Conservation (phyloP, 1,140 invertebrate genomes). For the Brachystomella parvula region DNA sequence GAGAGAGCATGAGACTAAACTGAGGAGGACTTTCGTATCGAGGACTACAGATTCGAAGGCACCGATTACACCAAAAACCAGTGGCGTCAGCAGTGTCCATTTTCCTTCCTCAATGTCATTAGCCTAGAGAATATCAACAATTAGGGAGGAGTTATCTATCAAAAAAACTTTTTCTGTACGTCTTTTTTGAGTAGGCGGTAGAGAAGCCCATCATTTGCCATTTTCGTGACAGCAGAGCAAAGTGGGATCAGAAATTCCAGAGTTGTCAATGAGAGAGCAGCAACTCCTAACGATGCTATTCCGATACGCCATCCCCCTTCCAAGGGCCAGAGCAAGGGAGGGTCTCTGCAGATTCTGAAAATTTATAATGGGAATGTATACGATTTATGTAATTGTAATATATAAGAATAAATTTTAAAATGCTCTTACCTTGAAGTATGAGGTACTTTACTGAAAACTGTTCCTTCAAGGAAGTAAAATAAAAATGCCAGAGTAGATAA, state of each 20-base stretch:
- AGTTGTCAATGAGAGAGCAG: conserved; percentile 33
- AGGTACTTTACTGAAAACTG: conserved; percentile 33
- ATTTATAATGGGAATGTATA: neutral
- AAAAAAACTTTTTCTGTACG: conserved; percentile 1
- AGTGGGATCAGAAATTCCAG: conserved; percentile 35
- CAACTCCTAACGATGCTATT: conserved; percentile 32
- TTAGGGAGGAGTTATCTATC: neutral
- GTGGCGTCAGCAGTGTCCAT: conserved; percentile 28
- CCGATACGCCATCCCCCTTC: conserved; percentile 31
- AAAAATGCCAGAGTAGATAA: conserved; percentile 28
- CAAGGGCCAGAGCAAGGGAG: conserved; percentile 34
- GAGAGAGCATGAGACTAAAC: conserved; percentile 25
- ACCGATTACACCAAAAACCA: conserved; percentile 31
- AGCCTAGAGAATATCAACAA: neutral
- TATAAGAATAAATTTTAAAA: neutral
- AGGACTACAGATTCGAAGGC: conserved; percentile 32
- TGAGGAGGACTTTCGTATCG: conserved; percentile 33
- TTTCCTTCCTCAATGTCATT: conserved; percentile 3
- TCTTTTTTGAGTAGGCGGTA: conserved; percentile 13
- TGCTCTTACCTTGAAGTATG: conserved; percentile 26
- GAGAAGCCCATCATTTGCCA: conserved; percentile 35
- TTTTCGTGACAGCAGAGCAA: conserved; percentile 23
- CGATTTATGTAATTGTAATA: neutral
- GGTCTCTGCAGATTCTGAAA: conserved; percentile 27
- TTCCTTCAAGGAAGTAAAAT: conserved; percentile 33